phyloP scores from a whole-genome alignment of 2,797 vertebrate genomes.

The Smutsia gigantea region DNA sequence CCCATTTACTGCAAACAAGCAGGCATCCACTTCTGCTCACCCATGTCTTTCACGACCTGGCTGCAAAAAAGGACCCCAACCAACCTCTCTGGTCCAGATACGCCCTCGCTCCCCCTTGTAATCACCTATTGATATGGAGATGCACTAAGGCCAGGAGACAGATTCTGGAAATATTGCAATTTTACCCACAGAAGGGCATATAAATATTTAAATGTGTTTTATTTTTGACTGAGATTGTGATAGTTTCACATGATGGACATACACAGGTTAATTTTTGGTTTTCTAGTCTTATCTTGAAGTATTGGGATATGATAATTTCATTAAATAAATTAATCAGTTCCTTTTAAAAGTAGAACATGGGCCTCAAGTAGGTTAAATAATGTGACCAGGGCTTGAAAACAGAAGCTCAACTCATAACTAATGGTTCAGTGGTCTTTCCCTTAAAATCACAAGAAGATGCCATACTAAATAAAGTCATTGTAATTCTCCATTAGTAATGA shows the following conservation, averaged over 20 bases:
- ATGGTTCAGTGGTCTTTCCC: neutral
- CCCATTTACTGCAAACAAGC: no score
- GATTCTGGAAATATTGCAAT: no score
- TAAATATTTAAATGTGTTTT: neutral
- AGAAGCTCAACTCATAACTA: neutral
- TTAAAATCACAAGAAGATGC: neutral
- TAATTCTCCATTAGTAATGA: neutral
- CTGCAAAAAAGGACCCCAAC: no score
- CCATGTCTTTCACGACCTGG: no score
- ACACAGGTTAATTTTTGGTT: neutral
- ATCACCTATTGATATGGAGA: no score
- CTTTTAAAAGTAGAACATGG: constrained; percentile 12
- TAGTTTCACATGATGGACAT: neutral
- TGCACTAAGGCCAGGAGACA: no score
- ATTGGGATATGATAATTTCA: neutral
- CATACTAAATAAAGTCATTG: neutral
- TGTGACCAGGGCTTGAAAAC: neutral
- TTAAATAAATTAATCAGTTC: neutral
- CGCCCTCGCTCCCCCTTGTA: no score
- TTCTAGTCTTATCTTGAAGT: neutral
- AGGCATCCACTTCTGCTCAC: no score
- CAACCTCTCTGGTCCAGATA: no score
- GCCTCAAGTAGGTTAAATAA: neutral
- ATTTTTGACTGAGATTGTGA: neutral
- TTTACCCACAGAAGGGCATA: neutral